Evolutionary conservation across 2,113 vertebrate species (phyloP), one percentile per base, ranked within the genome.

Genomic region (Neogale vison): DNA sequence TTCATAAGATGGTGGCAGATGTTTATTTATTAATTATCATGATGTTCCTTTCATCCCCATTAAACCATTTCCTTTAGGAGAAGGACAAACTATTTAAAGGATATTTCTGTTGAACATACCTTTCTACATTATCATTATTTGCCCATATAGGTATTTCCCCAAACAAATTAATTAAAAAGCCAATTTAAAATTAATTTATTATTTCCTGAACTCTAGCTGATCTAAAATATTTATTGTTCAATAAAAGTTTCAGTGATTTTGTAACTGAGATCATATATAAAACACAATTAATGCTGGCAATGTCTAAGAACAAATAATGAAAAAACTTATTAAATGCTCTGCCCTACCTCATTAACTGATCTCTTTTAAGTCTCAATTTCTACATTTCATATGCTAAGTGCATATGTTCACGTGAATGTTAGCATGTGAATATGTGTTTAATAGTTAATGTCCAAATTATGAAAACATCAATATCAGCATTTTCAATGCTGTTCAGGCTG

Each of bases 221-320:
- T 20, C 88, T 81, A 74, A 84, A 83, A 90, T 96, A 95, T 95
- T 95, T 97, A 94, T 93, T 91, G 24, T 45, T 94, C 52, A 76
- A 85, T 92, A 87, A 96, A 90, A 96, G 8, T 34, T 81, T 71
- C 81, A 92, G 18, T 92, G 76, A 90, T 95, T 95, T 85, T 96
- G 21, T 93, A 94, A 88, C 67, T 88, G 67, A 95, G 47, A 88
- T 85, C 50, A 88, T 71, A 95, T 24, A 91, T 93, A 91, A 95
- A 67, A 57, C 21, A 83, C n/a, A 90, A 97, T 85, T 83, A 90
- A 59, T 13, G 23, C 12, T 67, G 34, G 52, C 57, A 85, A 88
- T 76, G 8, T 77, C 36, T 95, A 90, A 84, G 81, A 93, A 91
- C 36, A 98, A 88, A 93, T 92, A 92, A 90, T 92, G 47, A 34